phyloP scores from a whole-genome alignment of 2,113 vertebrate species.

The Mirounga angustirostris region DNA sequence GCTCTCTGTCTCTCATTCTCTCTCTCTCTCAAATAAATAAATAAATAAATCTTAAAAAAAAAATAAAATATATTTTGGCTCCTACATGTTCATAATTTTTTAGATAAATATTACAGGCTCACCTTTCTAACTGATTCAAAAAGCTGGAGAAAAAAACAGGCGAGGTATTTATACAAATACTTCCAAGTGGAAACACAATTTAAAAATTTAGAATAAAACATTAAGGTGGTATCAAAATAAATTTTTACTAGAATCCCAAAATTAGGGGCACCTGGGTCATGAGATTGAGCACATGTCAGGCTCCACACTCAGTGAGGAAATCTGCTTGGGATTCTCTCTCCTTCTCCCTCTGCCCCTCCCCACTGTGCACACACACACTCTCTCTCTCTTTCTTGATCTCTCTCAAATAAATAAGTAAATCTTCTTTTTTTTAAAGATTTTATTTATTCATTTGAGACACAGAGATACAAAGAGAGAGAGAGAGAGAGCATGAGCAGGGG shows the following conservation, averaged over 20 bases:
- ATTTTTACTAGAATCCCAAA: constrained; percentile 66
- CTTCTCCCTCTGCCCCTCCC: neutral
- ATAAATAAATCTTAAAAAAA: neutral
- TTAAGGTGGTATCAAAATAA: constrained; percentile 66
- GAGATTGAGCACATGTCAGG: neutral
- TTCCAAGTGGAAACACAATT: constrained; percentile 38
- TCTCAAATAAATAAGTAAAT: neutral
- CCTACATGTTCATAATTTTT: neutral
- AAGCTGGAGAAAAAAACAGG: constrained; percentile 13
- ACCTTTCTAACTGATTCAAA: constrained; percentile 61
- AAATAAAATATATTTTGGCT: constrained; percentile 8
- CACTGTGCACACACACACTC: neutral
- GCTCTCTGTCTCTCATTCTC: too few species aligned
- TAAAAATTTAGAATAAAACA: constrained; percentile 11
- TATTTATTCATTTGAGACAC: too few species aligned
- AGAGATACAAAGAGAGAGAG: too few species aligned
- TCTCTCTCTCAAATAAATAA: too few species aligned
- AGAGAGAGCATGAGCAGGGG: too few species aligned
- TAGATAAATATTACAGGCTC: neutral
- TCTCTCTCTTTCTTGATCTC: neutral
- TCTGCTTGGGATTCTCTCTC: neutral
- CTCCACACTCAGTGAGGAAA: neutral
- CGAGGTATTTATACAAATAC: neutral
- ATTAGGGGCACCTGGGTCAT: neutral
- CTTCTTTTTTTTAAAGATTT: too few species aligned